Evolutionary conservation across 2,888 invertebrate species (phyloP).

Genomic region (Buathra laborator): DNA sequence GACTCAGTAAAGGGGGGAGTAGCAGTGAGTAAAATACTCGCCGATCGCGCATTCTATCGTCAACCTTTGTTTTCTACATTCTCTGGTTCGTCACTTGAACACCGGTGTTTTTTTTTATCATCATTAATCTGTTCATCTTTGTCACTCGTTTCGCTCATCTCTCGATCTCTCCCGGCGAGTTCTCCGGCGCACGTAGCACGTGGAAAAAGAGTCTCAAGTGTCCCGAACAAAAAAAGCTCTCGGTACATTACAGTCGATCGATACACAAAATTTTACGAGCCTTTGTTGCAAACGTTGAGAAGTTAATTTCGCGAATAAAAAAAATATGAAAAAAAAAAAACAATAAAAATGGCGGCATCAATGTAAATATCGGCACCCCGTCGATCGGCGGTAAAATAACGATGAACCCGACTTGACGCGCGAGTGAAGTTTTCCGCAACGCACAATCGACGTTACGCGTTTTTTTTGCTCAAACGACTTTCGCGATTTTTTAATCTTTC

Average conservation of each 20-base stretch:
- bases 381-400: not conserved
- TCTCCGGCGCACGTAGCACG: conserved; percentile 30
- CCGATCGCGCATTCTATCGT: conserved; percentile 15
- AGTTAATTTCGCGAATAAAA: not conserved
- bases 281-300: not conserved
- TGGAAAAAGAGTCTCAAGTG: conserved; percentile 13
- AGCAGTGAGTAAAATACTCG: not conserved
- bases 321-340: not conserved
- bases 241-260: not conserved
- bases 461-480: not conserved
- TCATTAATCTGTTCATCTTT: not conserved
- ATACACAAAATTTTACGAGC: not conserved
- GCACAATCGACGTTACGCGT: not conserved
- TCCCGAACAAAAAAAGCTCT: not conserved
- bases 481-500: not conserved
- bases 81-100: not conserved
- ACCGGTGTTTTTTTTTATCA: not conserved
- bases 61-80: not conserved
- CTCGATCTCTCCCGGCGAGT: conserved; percentile 11
- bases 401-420: not conserved
- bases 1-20: not conserved
- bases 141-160: not conserved
- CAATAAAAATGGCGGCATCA: not conserved
- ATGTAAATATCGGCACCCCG: not conserved
- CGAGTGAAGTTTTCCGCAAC: not conserved